A percentile compares a stretch with the other conserved stretches of the same genome.
These are phyloP conservation scores for Champsocephalus gunnari DNA, from an alignment of 2,797 vertebrate species.

Conservation along the genomic window DNA sequence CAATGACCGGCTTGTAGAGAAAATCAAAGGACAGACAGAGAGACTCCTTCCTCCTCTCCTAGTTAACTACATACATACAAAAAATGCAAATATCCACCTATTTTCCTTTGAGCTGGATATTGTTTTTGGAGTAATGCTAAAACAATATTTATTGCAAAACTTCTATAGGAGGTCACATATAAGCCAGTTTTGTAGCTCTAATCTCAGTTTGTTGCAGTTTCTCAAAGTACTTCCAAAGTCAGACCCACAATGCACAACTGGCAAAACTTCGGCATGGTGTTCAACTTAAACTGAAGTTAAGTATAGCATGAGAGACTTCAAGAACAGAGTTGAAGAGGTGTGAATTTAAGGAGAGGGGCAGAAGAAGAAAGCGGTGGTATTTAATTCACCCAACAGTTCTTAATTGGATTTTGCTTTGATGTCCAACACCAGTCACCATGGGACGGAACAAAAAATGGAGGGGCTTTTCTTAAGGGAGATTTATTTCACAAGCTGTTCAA, in stretches of 20 bases:
- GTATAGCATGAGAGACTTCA: conserved; percentile 33
- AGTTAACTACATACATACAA: neutral
- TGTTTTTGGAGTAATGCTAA: neutral
- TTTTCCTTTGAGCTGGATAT: neutral
- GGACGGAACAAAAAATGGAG: conserved; percentile 49
- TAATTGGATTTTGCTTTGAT: conserved; percentile 84
- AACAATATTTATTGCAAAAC: neutral
- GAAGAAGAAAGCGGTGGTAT: conserved; percentile 43
- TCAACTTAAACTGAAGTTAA: conserved; percentile 49
- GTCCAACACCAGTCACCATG: conserved; percentile 70
- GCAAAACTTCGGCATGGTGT: conserved; percentile 35
- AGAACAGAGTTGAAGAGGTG: conserved; percentile 62
- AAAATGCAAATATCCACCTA: no score
- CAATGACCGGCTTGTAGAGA: neutral
- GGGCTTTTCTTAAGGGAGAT: conserved; percentile 68
- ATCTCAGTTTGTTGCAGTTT: neutral
- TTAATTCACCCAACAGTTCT: conserved; percentile 72
- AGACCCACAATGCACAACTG: conserved; percentile 16
- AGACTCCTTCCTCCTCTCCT: neutral
- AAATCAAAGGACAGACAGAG: neutral
- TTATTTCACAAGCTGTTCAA: conserved; percentile 71
- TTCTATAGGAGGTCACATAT: neutral
- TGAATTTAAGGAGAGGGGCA: conserved; percentile 46
- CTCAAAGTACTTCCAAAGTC: conserved; percentile 44
- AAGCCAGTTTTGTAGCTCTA: neutral